Evolutionary conservation across 2,888 invertebrate species (phyloP).

Genomic region (Parochlus steinenii): DNA sequence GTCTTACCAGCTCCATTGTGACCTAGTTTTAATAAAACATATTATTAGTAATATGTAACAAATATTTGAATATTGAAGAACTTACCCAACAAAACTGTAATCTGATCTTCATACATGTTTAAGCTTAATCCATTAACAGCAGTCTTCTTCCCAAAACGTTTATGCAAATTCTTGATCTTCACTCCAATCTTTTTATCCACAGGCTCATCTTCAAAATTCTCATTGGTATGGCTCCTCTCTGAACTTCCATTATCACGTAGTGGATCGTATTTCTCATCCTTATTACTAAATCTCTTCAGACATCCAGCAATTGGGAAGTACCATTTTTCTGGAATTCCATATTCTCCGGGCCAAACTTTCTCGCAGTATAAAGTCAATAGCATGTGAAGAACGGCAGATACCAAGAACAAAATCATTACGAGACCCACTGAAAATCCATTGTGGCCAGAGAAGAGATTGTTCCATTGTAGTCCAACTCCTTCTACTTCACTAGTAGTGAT

Average conservation of each 20-base stretch:
- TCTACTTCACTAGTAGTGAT: neutral
- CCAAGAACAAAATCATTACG: slow-evolving; percentile 48
- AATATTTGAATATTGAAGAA: too few relatives aligned
- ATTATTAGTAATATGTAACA: too few relatives aligned
- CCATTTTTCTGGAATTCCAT: slow-evolving; percentile 59
- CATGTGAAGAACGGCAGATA: slow-evolving; percentile 50
- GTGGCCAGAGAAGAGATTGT: slow-evolving; percentile 31
- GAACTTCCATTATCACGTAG: too few relatives aligned
- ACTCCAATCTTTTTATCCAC: neutral
- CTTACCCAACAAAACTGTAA: slow-evolving; percentile 48
- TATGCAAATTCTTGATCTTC: slow-evolving; percentile 1
- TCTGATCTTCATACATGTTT: slow-evolving; percentile 67
- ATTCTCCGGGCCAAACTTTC: slow-evolving; percentile 63
- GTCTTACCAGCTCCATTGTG: slow-evolving; percentile 77
- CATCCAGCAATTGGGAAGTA: slow-evolving; percentile 45
- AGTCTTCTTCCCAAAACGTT: slow-evolving; percentile 14
- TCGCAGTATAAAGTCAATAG: slow-evolving; percentile 62
- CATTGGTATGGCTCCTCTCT: neutral
- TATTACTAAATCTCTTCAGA: neutral
- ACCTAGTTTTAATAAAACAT: too few relatives aligned
- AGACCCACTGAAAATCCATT: slow-evolving; percentile 46
- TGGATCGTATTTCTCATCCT: neutral
- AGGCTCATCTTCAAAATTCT: slow-evolving; percentile 16
- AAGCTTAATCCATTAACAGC: slow-evolving; percentile 47
- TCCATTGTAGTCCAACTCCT: neutral